Evolutionary conservation across 2,888 invertebrate species (phyloP).

Genomic region (Tinea semifulvella): DNA sequence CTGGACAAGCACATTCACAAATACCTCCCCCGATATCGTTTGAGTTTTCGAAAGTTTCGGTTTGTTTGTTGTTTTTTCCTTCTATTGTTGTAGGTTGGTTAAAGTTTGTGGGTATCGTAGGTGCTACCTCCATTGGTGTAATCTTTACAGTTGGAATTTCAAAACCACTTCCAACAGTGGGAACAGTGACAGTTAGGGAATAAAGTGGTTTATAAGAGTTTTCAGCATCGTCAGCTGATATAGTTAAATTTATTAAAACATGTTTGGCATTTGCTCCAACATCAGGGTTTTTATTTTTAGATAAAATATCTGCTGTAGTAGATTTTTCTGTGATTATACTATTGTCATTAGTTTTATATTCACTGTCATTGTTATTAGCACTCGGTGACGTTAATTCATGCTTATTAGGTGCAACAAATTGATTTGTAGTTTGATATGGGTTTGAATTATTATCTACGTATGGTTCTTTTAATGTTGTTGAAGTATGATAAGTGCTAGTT

Average conservation of each 20-base stretch:
- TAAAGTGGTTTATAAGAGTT: slow-evolving; percentile 72
- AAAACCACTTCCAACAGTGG: slow-evolving; percentile 66
- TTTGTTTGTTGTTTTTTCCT: slow-evolving; percentile 26
- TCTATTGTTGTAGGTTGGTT: slow-evolving; percentile 52
- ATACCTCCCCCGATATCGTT: slow-evolving; percentile 66
- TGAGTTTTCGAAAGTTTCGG: slow-evolving; percentile 28
- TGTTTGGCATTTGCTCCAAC: slow-evolving; percentile 60
- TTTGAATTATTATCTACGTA: slow-evolving; percentile 15
- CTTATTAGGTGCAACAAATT: slow-evolving; percentile 31
- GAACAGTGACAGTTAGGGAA: slow-evolving; percentile 82
- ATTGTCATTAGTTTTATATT: slow-evolving; percentile 26
- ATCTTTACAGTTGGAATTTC: slow-evolving; percentile 66
- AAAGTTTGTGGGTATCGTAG: slow-evolving; percentile 48
- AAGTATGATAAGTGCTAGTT: background rate
- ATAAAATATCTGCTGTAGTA: slow-evolving; percentile 30
- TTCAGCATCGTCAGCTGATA: slow-evolving; percentile 71
- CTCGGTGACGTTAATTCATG: slow-evolving; percentile 35
- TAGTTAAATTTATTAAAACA: slow-evolving; percentile 83
- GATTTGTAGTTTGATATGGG: slow-evolving; percentile 29
- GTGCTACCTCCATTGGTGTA: slow-evolving; percentile 51
- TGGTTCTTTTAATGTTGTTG: slow-evolving; percentile 19
- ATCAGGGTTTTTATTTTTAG: slow-evolving; percentile 41
- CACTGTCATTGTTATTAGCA: slow-evolving; percentile 26
- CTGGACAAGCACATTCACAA: slow-evolving; percentile 79
- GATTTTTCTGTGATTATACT: slow-evolving; percentile 27